A percentile compares a stretch with the other conserved stretches of the same genome.
phyloP scores from a whole-genome alignment of 1,140 invertebrate species.

The Limonius californicus region DNA sequence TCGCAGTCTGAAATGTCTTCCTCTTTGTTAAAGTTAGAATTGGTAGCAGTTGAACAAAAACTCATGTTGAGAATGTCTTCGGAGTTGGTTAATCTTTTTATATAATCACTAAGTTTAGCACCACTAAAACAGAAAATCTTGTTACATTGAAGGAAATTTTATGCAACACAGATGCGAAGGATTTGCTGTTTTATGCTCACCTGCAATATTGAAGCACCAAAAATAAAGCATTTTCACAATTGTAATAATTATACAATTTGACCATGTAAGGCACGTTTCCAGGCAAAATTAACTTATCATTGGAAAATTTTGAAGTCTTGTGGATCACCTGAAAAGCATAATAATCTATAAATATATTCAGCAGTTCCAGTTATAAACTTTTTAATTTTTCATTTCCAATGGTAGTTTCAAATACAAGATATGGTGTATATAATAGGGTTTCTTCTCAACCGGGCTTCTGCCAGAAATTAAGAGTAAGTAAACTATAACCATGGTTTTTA shows the following conservation, averaged over 20 bases:
- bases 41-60: not conserved
- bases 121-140: constrained; percentile 38
- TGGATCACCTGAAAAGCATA: constrained; percentile 48
- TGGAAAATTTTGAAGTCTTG: constrained; percentile 47
- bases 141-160: not conserved
- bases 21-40: not conserved
- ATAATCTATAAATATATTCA: too few relatives aligned
- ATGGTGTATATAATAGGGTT: too few relatives aligned
- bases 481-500: too few relatives aligned
- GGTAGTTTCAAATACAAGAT: too few relatives aligned
- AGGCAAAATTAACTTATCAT: constrained; percentile 47
- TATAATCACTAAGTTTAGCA: constrained; percentile 32
- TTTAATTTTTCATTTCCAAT: too few relatives aligned
- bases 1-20: not conserved
- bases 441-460: too few relatives aligned
- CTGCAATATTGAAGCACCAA: constrained; percentile 47
- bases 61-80: not conserved
- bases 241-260: constrained; percentile 47
- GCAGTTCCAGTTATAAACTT: too few relatives aligned
- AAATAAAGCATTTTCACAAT: constrained; percentile 51
- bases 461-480: too few relatives aligned
- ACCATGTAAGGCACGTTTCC: constrained; percentile 53
- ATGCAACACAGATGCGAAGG: too few relatives aligned
- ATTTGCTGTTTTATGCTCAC: too few relatives aligned
- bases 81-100: not conserved